Conservation (phyloP, 2,888 invertebrate species). For the Apamea crenata region DNA sequence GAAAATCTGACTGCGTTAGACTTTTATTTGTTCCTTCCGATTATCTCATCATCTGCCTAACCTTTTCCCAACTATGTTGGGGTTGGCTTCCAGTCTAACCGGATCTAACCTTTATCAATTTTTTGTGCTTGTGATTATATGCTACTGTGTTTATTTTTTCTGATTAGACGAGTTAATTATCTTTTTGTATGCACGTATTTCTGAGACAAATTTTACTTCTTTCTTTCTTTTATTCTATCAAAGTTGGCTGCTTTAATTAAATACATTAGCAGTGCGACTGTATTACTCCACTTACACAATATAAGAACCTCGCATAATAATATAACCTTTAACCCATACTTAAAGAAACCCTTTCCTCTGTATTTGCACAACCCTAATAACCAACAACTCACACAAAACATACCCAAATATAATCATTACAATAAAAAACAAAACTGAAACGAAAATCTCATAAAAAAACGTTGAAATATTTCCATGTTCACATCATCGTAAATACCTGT, state of each 20-base stretch:
- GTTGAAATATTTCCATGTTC: slow-evolving; percentile 45
- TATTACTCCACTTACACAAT: not conserved
- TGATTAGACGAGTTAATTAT: too few species aligned
- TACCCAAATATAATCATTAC: slow-evolving; percentile 21
- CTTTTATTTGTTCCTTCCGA: too few species aligned
- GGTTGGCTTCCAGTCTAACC: too few species aligned
- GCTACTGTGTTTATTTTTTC: too few species aligned
- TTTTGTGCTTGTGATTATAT: too few species aligned
- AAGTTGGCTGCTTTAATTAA: not conserved
- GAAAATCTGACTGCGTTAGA: not conserved
- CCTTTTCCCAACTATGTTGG: too few species aligned
- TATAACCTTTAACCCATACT: not conserved
- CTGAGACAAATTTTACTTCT: too few species aligned
- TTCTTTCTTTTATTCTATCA: too few species aligned
- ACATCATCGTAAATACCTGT: slow-evolving; percentile 54
- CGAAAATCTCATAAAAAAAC: slow-evolving; percentile 40
- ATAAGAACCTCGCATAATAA: not conserved
- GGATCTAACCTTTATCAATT: too few species aligned
- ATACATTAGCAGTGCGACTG: too few species aligned
- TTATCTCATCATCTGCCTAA: too few species aligned
- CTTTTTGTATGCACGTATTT: too few species aligned
- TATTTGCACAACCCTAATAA: slow-evolving; percentile 9
- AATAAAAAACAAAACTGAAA: slow-evolving; percentile 23
- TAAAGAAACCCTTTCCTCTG: not conserved
- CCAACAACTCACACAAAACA: slow-evolving; percentile 5